Evolutionary conservation across 2,797 vertebrate genomes (phyloP).

Genomic region (Distichodus sexfasciatus): DNA sequence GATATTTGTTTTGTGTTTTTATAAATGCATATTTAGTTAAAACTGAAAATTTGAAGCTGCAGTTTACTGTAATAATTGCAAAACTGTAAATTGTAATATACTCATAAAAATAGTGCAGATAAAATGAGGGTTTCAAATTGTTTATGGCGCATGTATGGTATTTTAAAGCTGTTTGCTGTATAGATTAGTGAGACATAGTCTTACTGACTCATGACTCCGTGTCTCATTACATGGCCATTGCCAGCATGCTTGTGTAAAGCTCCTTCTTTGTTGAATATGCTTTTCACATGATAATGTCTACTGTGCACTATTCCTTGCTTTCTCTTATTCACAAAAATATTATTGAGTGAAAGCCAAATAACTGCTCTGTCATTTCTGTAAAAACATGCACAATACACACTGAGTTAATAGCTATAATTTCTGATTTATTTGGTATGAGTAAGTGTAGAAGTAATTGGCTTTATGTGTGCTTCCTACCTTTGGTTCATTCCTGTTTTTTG

Average conservation of each 20-base stretch:
- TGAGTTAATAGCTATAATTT: neutral
- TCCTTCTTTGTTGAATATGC: slow-evolving; percentile 32
- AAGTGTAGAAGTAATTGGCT: neutral
- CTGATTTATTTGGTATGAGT: neutral
- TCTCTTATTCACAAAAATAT: neutral
- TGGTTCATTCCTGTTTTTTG: neutral
- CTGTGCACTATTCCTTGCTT: neutral
- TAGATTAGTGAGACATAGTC: slow-evolving; percentile 10
- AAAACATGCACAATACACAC: neutral
- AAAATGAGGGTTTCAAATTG: slow-evolving; percentile 1
- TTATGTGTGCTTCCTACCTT: neutral
- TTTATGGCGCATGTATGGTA: neutral
- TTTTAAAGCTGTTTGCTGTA: slow-evolving; percentile 1
- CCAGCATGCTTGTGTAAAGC: slow-evolving; percentile 21
- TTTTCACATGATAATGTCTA: slow-evolving; percentile 29
- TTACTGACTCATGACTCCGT: slow-evolving; percentile 9
- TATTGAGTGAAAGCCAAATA: slow-evolving; percentile 9
- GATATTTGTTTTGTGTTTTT: neutral
- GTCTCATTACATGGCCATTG: slow-evolving; percentile 1
- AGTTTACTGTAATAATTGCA: neutral
- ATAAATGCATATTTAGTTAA: neutral
- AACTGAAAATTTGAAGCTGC: neutral
- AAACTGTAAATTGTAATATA: neutral
- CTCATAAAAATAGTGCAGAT: neutral
- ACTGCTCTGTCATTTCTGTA: neutral